Conservation (phyloP, 2,888 invertebrate species). For the Pharmacophagus antenor region DNA sequence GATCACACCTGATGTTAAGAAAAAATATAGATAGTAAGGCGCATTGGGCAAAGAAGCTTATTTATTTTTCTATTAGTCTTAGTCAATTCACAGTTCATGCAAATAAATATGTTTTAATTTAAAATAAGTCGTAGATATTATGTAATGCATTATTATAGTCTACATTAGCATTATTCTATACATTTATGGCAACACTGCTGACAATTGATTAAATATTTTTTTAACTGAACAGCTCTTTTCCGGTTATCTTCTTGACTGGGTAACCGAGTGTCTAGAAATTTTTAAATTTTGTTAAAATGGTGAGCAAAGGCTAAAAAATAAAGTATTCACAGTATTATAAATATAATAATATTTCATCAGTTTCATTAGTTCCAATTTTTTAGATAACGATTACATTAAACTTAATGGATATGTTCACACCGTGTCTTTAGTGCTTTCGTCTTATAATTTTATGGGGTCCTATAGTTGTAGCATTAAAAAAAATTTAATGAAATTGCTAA, state of each 20-base stretch:
- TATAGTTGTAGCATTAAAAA: neutral
- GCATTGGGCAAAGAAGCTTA: too few relatives aligned
- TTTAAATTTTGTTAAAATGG: constrained; percentile 40
- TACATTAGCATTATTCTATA: neutral
- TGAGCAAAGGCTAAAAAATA: constrained; percentile 40
- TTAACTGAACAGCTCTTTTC: constrained; percentile 31
- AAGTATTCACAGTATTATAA: constrained; percentile 10
- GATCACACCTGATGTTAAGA: too few relatives aligned
- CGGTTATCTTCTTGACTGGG: constrained; percentile 35
- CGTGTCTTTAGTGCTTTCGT: constrained; percentile 7
- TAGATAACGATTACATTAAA: constrained; percentile 28
- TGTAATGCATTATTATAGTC: neutral
- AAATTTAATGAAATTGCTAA: too few relatives aligned
- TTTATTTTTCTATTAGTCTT: too few relatives aligned
- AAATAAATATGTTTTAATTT: too few relatives aligned
- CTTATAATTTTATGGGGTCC: neutral
- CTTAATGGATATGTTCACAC: constrained; percentile 31
- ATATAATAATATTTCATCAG: neutral
- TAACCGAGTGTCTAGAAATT: constrained; percentile 36
- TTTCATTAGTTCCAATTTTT: neutral
- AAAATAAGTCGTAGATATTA: neutral
- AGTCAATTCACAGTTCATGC: too few relatives aligned
- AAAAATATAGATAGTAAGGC: too few relatives aligned
- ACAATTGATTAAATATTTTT: neutral
- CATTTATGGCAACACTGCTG: neutral